Base-by-base conservation (phyloP, 2,888 invertebrate genomes). In the Gasteruption jaculator region DNA sequence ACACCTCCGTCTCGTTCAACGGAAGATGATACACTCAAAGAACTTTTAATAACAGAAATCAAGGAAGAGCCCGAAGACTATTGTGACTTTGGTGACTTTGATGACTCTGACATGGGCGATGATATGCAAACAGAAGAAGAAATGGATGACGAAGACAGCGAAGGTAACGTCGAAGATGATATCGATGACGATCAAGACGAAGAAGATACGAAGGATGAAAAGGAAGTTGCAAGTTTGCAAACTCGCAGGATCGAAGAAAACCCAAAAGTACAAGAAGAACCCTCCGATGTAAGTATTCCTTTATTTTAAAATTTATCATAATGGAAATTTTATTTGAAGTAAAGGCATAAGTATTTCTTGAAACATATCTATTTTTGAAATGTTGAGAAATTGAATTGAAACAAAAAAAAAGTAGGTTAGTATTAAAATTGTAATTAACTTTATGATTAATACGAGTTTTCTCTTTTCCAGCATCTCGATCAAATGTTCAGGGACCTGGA, bases 1-100 rank as follows among this genome's bases (percentile, higher is more conserved):
- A 47, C 50, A 42, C 45, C 50, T 18, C 48, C 54, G 19, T 39
- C 48, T 32, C 43, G 38, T 41, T 27, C 45, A 32, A 36, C 40
- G 2, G 53, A 49, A 31, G 45, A 44, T 38, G 54, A 51, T 34
- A 16, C 50, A 5, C 43, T 41, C 18, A 35, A 43, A 14, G 56
- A 56, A 49, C 53, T 55, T 14, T 38, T 50, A 42, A 51, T 53
- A 39, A 51, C 58, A 15, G 60, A 63, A 32, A 65, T 68, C 19
- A 69, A 68, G 47, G 64, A 65, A 45, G 68, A 70, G 46, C 63
- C 63, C 7, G 56, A 54, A 33, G 63, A 67, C 43, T 62, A 65
- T 33, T 68, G 68, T 16, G 69, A 67, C 38, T 60, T 59, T 52
- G 66, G 60, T 46, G 61, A 61, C 54, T 52, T 54, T 4, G 60